Percentiles rank a stretch among this genome's conserved stretches.
phyloP scores from a whole-genome alignment of 2,888 invertebrate genomes.

The Myopa testacea region DNA sequence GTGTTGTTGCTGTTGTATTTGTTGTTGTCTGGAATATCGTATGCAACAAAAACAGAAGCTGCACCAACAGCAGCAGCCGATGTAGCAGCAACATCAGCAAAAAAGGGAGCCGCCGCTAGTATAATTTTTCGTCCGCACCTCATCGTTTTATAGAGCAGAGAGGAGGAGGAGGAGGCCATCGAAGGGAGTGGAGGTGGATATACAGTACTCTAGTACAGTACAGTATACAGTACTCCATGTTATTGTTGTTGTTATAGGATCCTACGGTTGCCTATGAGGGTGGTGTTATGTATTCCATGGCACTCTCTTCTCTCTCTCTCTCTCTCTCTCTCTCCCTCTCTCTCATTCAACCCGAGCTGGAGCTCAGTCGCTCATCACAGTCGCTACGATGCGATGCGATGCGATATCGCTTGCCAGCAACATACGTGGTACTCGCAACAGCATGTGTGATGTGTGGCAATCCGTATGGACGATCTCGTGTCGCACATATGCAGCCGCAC shows the following conservation, averaged over 20 bases:
- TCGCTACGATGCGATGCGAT: constrained; percentile 23
- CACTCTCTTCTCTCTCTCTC: not conserved
- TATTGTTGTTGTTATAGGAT: not conserved
- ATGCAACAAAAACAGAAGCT: not conserved
- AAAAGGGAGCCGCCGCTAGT: not conserved
- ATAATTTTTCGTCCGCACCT: not conserved
- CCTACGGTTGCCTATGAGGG: not conserved
- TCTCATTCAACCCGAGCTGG: too few relatives aligned
- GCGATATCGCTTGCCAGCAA: constrained; percentile 67
- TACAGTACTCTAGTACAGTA: too few relatives aligned
- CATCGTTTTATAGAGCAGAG: not conserved
- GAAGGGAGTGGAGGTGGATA: not conserved
- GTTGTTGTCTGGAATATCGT: constrained; percentile 36
- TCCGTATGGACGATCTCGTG: constrained; percentile 67
- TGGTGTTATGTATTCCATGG: not conserved
- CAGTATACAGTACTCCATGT: too few relatives aligned
- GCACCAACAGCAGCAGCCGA: not conserved
- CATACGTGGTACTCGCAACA: constrained; percentile 66
- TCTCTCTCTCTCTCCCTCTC: not conserved
- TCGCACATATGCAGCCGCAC: constrained; percentile 67
- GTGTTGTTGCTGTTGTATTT: constrained; percentile 44
- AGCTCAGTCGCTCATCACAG: not conserved
- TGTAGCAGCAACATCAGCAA: constrained; percentile 3
- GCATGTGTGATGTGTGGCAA: constrained; percentile 69
- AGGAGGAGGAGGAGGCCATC: not conserved